Base-by-base conservation (phyloP, 2,113 vertebrate species). In the Brachyhypopomus gauderio region DNA sequence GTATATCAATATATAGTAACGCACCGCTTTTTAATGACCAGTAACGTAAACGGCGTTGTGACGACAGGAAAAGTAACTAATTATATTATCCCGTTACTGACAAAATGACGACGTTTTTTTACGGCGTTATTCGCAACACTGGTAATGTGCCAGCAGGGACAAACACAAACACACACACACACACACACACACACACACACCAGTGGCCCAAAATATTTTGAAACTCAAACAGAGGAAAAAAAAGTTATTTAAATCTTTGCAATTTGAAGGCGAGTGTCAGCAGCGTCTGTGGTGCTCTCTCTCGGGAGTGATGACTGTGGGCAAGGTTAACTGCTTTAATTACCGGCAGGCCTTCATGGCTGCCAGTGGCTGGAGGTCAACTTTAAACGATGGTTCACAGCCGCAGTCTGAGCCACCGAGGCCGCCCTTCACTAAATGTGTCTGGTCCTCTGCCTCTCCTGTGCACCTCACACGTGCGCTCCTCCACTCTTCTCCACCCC, bases 251-350 rank as follows among this genome's bases (percentile, higher is more conserved):
- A 58, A 8, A 11, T 38, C 25, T 60, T 64, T 59, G 34, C 20
- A 16, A 30, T 69, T 12, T 52, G 45, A 52, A 52, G 45, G 45
- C 45, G 12, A 52, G 27, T 30, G 30, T 30, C 30, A 2, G 30
- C 3, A 30, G 30, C 3, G 30, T 77, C n/a, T 12, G 27, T 59
- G 41, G 58, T 56, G 58, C 80, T 79, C 66, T 74, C 67, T 83
- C 72, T 62, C 30, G 74, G 74, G 80, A 78, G 78, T 20, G 45
- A 38, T 70, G 25, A 64, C 78, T 80, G 63, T 69, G 52, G 82
- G 64, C 76, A 81, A 83, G 81, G 84, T 87, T 79, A 87, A 48
- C 56, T 63, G 25, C 58, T 80, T 81, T 83, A 85, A 87, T 83
- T 79, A 81, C 75, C 52, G 58, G 41, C 59, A 48, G 16, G 70